Conservation (phyloP, 2,113 vertebrate genomes). For the Gulo gulo region DNA sequence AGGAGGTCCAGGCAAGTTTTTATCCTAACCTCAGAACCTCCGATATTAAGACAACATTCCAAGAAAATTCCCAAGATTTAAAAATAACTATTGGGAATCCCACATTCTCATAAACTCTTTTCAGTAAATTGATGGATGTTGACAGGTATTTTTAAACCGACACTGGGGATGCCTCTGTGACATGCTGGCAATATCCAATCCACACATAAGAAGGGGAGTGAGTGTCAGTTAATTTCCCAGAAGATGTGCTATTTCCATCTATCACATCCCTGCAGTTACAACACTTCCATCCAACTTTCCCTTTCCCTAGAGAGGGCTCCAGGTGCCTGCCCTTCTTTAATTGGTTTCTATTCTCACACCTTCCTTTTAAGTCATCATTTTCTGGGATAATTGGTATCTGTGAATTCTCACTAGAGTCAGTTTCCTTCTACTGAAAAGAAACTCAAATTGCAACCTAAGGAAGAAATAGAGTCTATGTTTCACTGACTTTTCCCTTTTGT, state of each 20-base stretch:
- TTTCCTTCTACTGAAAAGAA: slow-evolving; percentile 24
- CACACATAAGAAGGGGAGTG: background rate
- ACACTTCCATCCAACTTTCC: background rate
- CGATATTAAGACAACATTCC: background rate
- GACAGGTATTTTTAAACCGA: background rate
- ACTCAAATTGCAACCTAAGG: background rate
- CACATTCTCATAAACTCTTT: background rate
- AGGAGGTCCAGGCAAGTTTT: background rate
- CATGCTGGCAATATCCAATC: background rate
- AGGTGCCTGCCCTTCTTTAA: slow-evolving; percentile 25
- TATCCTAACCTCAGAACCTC: background rate
- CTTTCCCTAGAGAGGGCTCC: background rate
- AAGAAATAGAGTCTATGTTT: background rate
- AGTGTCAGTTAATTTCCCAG: background rate
- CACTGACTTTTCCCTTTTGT: background rate
- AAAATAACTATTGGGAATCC: background rate
- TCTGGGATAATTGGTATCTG: slow-evolving; percentile 13
- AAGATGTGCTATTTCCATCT: background rate
- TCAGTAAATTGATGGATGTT: background rate
- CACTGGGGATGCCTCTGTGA: background rate
- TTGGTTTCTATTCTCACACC: background rate
- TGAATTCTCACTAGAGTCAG: background rate
- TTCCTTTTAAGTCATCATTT: slow-evolving; percentile 9
- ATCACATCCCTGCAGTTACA: background rate
- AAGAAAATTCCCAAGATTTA: background rate